Evolutionary conservation across 1,140 invertebrate genomes (phyloP), one percentile per base, ranked within the genome.

Genomic region (Calliphora vicina): DNA sequence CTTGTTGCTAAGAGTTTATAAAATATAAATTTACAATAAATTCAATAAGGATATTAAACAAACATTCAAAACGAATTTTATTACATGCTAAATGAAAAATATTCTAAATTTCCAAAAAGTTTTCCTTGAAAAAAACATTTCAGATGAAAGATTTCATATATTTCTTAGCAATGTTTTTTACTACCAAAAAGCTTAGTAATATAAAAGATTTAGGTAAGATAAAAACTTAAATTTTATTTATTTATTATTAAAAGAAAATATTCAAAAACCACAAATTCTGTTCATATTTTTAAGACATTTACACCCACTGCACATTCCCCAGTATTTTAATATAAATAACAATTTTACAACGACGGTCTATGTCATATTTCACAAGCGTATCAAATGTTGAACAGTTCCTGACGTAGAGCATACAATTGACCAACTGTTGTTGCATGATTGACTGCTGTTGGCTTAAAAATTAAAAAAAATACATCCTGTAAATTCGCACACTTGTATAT

Each of bases 391-490:
- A 50, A 20, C 23, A 67, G n/a, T 23, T 0, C 61, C n/a, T 23
- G n/a, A 10, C 0, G 61, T 67, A 67, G 20, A 6, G n/a, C 9
- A 67, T 12, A 17, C 17, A 67, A 67, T 23, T 78, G 35, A 43
- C 74, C 74, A 78, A 78, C 42, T 20, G 35, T 78, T 78, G 35
- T 78, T 78, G 74, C 74, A 78, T 43, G 74, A 78, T 78, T 78
- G 74, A 78, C 74, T 78, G 74, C n/a, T 78, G 74, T 25, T 42
- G 73, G 61, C n/a, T 67, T 67, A 67, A 67, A 67, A 67, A 67
- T 67, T 67, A 23, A 67, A 25, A 67, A 23, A 67, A 23, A 23
- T 50, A 15, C 10, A 57, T 67, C 61, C 23, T 10, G 61, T 67
- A 23, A 23, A 20, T 25, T 67, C 61, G 20, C 20, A 67, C 9